These are phyloP conservation scores for Iphiclides podalirius DNA, from an alignment of 2,888 invertebrate genomes.

Conservation along the genomic window DNA sequence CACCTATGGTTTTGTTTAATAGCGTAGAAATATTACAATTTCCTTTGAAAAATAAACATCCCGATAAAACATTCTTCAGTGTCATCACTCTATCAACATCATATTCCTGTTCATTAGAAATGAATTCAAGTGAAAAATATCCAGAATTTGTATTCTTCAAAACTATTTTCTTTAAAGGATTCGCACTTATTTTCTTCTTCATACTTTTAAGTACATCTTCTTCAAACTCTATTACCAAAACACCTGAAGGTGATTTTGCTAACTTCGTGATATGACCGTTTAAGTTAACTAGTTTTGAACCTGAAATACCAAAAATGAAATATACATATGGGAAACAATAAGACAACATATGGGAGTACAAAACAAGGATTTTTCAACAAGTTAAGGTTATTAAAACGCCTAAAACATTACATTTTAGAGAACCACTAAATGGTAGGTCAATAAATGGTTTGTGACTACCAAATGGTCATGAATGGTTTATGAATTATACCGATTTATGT, in stretches of 20 bases:
- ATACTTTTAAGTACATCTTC: conserved; percentile 40
- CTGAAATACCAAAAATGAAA: conserved; percentile 42
- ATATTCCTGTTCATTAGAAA: conserved; percentile 18
- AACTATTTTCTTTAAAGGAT: conserved; percentile 32
- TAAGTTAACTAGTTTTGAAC: conserved; percentile 35
- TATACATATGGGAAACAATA: conserved; percentile 23
- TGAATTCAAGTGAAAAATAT: conserved; percentile 36
- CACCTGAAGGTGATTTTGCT: conserved; percentile 37
- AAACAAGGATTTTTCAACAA: conserved; percentile 38
- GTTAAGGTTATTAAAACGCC: too few relatives aligned
- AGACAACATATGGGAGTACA: conserved; percentile 57
- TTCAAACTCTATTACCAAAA: conserved; percentile 41
- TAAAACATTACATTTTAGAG: too few relatives aligned
- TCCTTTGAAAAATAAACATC: conserved; percentile 20
- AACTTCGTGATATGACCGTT: conserved; percentile 31
- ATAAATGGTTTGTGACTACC: too few relatives aligned
- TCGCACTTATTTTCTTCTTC: conserved; percentile 34
- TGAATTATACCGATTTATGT: too few relatives aligned
- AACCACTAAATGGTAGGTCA: too few relatives aligned
- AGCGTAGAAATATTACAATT: conserved; percentile 10
- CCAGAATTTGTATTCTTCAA: conserved; percentile 39
- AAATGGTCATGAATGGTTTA: too few relatives aligned
- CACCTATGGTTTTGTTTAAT: neutral
- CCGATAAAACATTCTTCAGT: conserved; percentile 30
- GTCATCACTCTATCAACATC: conserved; percentile 13